Evolutionary conservation across 2,888 invertebrate genomes (phyloP), one percentile per base, ranked within the genome.

Genomic region (Synergus itoensis): DNA sequence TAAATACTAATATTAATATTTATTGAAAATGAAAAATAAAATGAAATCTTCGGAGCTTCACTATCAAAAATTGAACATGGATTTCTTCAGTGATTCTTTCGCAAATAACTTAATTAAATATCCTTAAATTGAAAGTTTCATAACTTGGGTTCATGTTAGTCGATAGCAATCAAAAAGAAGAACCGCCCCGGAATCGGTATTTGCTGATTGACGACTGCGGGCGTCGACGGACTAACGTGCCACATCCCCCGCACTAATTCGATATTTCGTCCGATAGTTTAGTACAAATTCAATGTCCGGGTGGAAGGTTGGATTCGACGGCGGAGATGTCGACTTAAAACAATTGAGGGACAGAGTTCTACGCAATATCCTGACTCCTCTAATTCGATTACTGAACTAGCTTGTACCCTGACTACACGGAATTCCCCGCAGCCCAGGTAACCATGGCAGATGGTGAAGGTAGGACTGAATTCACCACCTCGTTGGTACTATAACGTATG

Each of bases 321-420:
- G 83, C 91, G 91, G 90, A 90, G 91, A 91, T 90, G 91, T 90
- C 90, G 91, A 90, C 90, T 91, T 91, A 91, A 92, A 92, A 92
- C 92, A 92, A 92, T 92, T 91, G 91, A 86, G 85, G 87, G 84
- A 86, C 86, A 84, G 85, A 89, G 87, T 88, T 87, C 89, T 89
- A 90, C 91, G 92, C 92, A 92, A 92, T 92, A 92, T 92, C 92
- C 92, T 91, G 92, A 90, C 90, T 90, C 89, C 87, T 88, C 89
- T 91, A 89, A 92, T 91, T 91, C 89, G 88, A 91, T 92, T 91
- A 91, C 86, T 86, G 88, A 90, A 89, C 90, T 89, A 88, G 89
- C 88, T 88, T 85, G 88, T 86, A 87, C 84, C 84, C 79, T 83
- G 82, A 82, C 69, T 79, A 62, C 53, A 41, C 63, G 73, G 77